Conservation (phyloP, 2,888 invertebrate genomes). For the Hemistola chrysoprasaria region DNA sequence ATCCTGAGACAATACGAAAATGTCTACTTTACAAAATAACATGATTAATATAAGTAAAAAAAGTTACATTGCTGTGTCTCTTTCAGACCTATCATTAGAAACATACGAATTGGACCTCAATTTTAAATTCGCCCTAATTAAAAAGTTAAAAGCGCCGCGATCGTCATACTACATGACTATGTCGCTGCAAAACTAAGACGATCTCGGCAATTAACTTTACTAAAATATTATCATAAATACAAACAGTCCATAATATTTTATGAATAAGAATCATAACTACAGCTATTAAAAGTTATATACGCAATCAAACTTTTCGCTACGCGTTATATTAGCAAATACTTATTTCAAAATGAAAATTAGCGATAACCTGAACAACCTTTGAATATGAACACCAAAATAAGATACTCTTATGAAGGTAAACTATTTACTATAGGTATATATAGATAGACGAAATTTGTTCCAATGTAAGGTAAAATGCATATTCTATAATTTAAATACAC, state of each 20-base stretch:
- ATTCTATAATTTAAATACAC: neutral
- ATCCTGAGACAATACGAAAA: conserved; percentile 71
- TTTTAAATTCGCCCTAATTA: conserved; percentile 75
- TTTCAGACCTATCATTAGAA: conserved; percentile 66
- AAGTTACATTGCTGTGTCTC: conserved; percentile 58
- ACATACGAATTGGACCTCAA: conserved; percentile 79
- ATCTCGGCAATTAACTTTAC: conserved; percentile 37
- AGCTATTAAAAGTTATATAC: conserved; percentile 15
- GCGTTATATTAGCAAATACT: conserved; percentile 1
- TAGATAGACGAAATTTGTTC: no score
- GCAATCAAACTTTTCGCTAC: conserved; percentile 20
- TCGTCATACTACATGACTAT: conserved; percentile 36
- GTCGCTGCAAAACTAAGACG: conserved; percentile 24
- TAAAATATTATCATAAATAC: conserved; percentile 45
- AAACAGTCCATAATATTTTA: conserved; percentile 44
- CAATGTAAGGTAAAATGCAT: conserved; percentile 1
- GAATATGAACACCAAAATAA: no score
- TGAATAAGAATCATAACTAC: conserved; percentile 18
- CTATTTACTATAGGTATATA: no score
- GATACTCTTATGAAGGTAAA: no score
- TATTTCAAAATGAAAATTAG: neutral
- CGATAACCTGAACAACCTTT: no score
- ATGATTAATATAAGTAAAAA: conserved; percentile 71
- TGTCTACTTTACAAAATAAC: conserved; percentile 66
- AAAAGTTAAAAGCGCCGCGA: conserved; percentile 48